phyloP scores from a whole-genome alignment of 1,140 invertebrate species.

The Battus philenor region DNA sequence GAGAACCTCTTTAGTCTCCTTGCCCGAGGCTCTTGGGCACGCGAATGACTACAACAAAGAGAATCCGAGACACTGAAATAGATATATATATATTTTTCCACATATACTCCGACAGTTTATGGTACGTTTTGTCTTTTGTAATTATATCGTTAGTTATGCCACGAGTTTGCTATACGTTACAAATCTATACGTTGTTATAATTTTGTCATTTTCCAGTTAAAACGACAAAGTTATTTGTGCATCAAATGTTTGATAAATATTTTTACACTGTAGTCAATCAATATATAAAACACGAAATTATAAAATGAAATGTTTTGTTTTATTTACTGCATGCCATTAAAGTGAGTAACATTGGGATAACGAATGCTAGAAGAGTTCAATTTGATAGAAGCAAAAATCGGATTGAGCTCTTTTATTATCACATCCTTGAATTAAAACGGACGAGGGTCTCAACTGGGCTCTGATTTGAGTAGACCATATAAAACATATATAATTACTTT shows the following conservation, averaged over 20 bases:
- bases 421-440: too few relatives aligned
- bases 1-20: conserved; percentile 27
- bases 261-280: conserved; percentile 33
- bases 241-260: conserved; percentile 27
- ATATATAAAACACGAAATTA: conserved; percentile 23
- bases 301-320: conserved; percentile 10
- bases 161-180: background rate
- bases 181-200: conserved; percentile 17
- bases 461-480: too few relatives aligned
- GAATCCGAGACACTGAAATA: conserved; percentile 28
- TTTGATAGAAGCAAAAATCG: too few relatives aligned
- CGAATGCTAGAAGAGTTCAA: too few relatives aligned
- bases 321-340: background rate
- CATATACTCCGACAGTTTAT: conserved; percentile 15
- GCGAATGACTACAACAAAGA: conserved; percentile 30
- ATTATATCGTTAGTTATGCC: background rate
- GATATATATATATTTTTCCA: conserved; percentile 19
- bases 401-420: too few relatives aligned
- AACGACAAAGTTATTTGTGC: conserved; percentile 56
- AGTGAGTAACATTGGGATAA: too few relatives aligned
- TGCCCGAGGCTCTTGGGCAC: conserved; percentile 41
- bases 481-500: too few relatives aligned
- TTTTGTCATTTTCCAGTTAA: conserved; percentile 63
- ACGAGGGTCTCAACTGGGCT: too few relatives aligned
- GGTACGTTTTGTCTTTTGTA: background rate